Evolutionary conservation across 2,113 vertebrate species (phyloP).

Genomic region (Speoplatyrhinus poulsoni): DNA sequence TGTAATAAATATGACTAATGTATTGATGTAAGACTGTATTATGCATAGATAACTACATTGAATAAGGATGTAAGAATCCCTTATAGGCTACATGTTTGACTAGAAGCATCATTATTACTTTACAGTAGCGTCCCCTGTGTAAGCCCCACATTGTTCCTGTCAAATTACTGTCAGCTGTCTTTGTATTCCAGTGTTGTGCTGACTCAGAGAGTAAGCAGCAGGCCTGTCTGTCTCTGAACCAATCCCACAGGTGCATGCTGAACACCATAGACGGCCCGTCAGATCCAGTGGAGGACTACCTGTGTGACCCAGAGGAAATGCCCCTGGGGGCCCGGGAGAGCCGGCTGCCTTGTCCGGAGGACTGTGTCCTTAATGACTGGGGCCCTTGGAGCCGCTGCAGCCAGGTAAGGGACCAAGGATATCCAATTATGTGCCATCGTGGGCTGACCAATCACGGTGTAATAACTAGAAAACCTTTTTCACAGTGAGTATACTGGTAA

Average conservation of each 20-base stretch:
- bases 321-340: slow-evolving; percentile 90
- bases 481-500: too few species aligned
- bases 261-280: slow-evolving; percentile 94
- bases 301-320: slow-evolving; percentile 98
- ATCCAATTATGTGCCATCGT: neutral
- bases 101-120: neutral
- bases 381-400: slow-evolving; percentile 86
- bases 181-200: too few species aligned
- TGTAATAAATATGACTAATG: neutral
- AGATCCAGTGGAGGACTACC: slow-evolving; percentile 92
- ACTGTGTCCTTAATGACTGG: slow-evolving; percentile 96
- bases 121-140: neutral
- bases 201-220: neutral
- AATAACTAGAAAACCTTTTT: too few species aligned
- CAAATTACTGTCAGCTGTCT: neutral
- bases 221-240: neutral
- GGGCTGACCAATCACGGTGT: neutral
- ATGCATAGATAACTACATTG: too few species aligned
- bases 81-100: too few species aligned
- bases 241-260: slow-evolving; percentile 88
- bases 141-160: neutral
- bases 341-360: slow-evolving; percentile 90
- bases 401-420: slow-evolving; percentile 79
- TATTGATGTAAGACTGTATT: too few species aligned
- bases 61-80: neutral